Evolutionary conservation across 2,888 invertebrate genomes (phyloP).

Genomic region (Crematogaster levior): DNA sequence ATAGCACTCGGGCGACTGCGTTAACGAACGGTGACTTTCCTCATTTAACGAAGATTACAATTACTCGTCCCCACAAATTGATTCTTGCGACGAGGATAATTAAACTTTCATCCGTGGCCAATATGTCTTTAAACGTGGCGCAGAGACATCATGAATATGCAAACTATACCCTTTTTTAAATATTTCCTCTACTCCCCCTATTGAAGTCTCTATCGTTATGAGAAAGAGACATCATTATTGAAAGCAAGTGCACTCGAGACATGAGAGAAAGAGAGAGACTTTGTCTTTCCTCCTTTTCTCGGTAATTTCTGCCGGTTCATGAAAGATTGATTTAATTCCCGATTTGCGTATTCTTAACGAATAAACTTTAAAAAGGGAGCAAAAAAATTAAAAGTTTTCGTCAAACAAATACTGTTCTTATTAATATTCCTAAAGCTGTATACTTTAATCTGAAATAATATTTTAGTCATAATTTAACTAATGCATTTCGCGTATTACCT

Average conservation of each 20-base stretch:
- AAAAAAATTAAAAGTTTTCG: background rate
- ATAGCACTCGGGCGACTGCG: constrained; percentile 56
- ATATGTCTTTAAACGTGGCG: constrained; percentile 73
- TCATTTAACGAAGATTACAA: constrained; percentile 70
- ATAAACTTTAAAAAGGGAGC: background rate
- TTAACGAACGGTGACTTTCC: constrained; percentile 71
- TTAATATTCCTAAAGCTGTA: background rate
- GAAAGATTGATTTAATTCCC: constrained; percentile 19
- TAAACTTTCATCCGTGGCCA: constrained; percentile 69
- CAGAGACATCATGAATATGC: constrained; percentile 74
- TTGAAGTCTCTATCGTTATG: constrained; percentile 10
- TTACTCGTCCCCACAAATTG: constrained; percentile 56
- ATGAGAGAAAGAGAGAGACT: constrained; percentile 38
- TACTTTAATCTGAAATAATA: background rate
- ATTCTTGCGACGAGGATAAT: constrained; percentile 71
- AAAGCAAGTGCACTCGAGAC: constrained; percentile 33
- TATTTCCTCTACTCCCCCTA: constrained; percentile 41
- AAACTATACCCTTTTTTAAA: constrained; percentile 63
- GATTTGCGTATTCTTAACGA: constrained; percentile 1
- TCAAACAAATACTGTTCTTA: background rate
- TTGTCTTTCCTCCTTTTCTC: constrained; percentile 24
- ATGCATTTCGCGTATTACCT: background rate
- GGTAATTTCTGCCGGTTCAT: constrained; percentile 5
- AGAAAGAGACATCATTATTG: constrained; percentile 31
- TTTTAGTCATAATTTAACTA: background rate